Conservation (phyloP, 53 echinoderm and acorn worm genomes). For the Pentamera pediparva region DNA sequence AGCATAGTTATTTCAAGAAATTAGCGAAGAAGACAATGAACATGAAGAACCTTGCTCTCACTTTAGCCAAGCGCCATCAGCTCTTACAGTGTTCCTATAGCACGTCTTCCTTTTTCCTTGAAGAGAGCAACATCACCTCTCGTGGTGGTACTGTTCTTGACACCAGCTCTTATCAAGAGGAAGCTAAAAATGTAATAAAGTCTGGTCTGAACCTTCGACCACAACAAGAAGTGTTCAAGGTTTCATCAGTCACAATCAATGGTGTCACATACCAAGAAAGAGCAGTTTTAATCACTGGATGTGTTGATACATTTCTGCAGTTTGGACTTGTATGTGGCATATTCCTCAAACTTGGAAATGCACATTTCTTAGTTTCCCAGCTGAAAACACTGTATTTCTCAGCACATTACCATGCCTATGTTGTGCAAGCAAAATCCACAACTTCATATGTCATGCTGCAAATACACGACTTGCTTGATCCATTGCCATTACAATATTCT, state of each 20-base stretch:
- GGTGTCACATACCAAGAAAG: background rate
- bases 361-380: background rate
- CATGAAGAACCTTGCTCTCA: background rate
- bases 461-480: background rate
- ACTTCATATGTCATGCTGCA: background rate
- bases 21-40: slow-evolving; percentile 1
- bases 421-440: background rate
- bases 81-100: background rate
- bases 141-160: background rate
- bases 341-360: background rate
- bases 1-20: slow-evolving; percentile 6
- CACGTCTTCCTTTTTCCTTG: background rate
- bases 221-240: background rate
- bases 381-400: background rate
- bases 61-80: background rate
- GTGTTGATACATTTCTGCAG: background rate
- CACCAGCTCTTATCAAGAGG: background rate
- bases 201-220: background rate
- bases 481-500: background rate
- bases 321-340: background rate
- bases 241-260: background rate
- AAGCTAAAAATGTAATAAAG: background rate
- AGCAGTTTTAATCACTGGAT: background rate
- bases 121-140: background rate
- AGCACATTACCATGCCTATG: background rate